phyloP scores from a whole-genome alignment of 2,113 vertebrate genomes.

The Amphiprion percula region DNA sequence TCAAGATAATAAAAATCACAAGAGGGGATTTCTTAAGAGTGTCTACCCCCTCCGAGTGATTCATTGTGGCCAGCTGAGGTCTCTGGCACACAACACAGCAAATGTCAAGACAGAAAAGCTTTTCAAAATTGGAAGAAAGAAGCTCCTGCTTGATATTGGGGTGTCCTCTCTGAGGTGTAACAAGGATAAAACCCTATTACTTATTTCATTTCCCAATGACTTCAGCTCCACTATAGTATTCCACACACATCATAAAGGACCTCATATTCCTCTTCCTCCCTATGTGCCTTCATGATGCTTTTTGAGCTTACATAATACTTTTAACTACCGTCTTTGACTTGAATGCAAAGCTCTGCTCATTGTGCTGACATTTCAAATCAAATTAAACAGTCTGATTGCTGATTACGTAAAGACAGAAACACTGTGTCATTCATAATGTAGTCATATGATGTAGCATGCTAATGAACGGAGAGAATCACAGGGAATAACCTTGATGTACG shows the following conservation, averaged over 20 bases:
- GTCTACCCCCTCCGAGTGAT: conserved; percentile 30
- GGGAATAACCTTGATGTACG: conserved; percentile 67
- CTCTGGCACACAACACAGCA: conserved; percentile 21
- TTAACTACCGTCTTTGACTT: conserved; percentile 42
- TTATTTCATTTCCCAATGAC: conserved; percentile 67
- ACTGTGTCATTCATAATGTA: conserved; percentile 35
- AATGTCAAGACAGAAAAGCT: conserved; percentile 43
- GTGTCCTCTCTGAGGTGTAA: conserved; percentile 57
- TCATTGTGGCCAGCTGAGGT: conserved; percentile 65
- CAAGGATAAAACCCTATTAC: conserved; percentile 67
- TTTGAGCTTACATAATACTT: conserved; percentile 61
- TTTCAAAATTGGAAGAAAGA: conserved; percentile 53
- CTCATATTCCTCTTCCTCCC: conserved; percentile 21
- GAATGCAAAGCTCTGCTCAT: conserved; percentile 22
- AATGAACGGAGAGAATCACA: conserved; percentile 53
- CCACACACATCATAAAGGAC: conserved; percentile 44
- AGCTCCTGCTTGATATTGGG: conserved; percentile 46
- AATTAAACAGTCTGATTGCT: conserved; percentile 40
- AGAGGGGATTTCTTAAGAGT: conserved; percentile 45
- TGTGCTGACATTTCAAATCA: conserved; percentile 51
- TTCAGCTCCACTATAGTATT: conserved; percentile 57
- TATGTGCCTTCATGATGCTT: conserved; percentile 41
- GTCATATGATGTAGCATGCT: conserved; percentile 32
- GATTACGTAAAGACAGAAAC: conserved; percentile 64
- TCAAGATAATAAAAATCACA: conserved; percentile 62